Evolutionary conservation across 1,140 invertebrate species (phyloP).

Genomic region (Plectus sambesii): DNA sequence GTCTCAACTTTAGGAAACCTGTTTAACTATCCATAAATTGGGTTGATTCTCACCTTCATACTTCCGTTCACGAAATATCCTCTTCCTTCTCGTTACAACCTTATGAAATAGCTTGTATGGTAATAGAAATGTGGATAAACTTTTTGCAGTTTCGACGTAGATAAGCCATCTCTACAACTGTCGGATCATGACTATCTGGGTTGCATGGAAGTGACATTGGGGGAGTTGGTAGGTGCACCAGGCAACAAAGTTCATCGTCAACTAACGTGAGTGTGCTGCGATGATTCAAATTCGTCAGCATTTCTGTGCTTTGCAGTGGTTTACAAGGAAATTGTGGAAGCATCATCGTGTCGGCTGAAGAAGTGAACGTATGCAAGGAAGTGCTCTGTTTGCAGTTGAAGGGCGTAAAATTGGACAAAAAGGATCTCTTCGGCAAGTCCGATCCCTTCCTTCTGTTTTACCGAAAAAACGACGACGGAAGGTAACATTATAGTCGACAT

Average conservation of each 20-base stretch:
- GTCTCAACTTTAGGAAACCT: too few relatives aligned
- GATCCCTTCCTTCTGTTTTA: slow-evolving; percentile 53
- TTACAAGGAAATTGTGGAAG: slow-evolving; percentile 32
- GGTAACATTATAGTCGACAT: slow-evolving; percentile 34
- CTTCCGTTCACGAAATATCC: too few relatives aligned
- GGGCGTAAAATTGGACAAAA: slow-evolving; percentile 51
- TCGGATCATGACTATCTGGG: slow-evolving; percentile 52
- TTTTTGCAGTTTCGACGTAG: slow-evolving; percentile 50
- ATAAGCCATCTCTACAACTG: slow-evolving; percentile 38
- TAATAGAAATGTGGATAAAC: slow-evolving; percentile 11
- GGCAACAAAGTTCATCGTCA: slow-evolving; percentile 37
- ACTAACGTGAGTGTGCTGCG: slow-evolving; percentile 26
- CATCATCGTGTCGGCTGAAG: slow-evolving; percentile 49
- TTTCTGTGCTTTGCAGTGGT: slow-evolving; percentile 23
- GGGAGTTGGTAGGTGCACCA: slow-evolving; percentile 50
- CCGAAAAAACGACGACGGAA: slow-evolving; percentile 49
- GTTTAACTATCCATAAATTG: too few relatives aligned
- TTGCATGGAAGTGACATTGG: slow-evolving; percentile 49
- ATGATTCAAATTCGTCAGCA: slow-evolving; percentile 21
- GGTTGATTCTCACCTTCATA: too few relatives aligned
- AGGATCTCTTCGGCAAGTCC: slow-evolving; percentile 53
- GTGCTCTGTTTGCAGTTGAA: slow-evolving; percentile 49
- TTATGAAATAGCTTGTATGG: too few relatives aligned
- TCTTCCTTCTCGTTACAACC: too few relatives aligned
- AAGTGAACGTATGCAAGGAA: slow-evolving; percentile 51